A percentile compares a stretch with the other conserved stretches of the same genome.
These are phyloP conservation scores for Zootermopsis nevadensis DNA, from an alignment of 2,888 invertebrate genomes.

Conservation along the genomic window DNA sequence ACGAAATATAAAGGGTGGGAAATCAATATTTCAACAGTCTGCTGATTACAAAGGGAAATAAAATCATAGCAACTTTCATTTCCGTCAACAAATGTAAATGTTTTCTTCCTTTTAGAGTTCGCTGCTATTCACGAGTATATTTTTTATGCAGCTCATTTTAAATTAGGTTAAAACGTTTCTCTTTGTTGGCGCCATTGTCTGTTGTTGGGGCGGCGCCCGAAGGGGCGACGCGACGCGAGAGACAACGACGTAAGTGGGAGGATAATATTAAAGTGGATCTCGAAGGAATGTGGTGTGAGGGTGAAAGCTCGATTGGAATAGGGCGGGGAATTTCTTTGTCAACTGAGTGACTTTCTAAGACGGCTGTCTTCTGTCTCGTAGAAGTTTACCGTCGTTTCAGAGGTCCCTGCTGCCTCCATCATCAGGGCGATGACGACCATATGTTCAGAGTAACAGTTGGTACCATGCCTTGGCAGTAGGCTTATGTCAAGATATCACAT, in stretches of 20 bases:
- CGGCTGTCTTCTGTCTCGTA: too few species aligned
- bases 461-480: too few species aligned
- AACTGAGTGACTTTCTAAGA: too few species aligned
- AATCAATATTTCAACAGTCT: background rate
- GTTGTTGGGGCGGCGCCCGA: too few species aligned
- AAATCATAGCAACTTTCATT: background rate
- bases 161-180: slow-evolving; percentile 13
- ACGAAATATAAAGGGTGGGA: background rate
- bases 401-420: too few species aligned
- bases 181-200: background rate
- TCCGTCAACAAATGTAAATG: background rate
- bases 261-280: background rate
- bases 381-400: too few species aligned
- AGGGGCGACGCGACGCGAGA: background rate
- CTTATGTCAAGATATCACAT: too few species aligned
- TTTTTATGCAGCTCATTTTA: background rate
- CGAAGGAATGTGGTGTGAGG: background rate
- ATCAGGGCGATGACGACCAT: too few species aligned
- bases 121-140: background rate
- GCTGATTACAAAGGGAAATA: background rate
- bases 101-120: background rate
- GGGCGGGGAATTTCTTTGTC: background rate
- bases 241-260: background rate
- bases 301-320: background rate
- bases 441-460: too few species aligned